Percentiles rank a stretch among this genome's conserved stretches.
These are phyloP conservation scores for Neoaliturus tenellus DNA, from an alignment of 2,888 invertebrate species.

Conservation along the genomic window DNA sequence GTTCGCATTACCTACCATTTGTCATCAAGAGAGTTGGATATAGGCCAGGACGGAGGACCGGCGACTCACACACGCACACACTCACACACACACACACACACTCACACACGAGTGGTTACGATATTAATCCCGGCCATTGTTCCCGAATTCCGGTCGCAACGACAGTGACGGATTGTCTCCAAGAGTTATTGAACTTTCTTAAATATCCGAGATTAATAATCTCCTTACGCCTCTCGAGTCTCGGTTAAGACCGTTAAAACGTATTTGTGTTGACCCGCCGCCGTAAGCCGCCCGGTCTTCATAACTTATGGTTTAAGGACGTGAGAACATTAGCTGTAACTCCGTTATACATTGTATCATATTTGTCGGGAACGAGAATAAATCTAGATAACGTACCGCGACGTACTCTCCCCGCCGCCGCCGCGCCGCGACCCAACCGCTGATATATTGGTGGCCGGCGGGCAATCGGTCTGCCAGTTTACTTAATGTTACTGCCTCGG, in stretches of 20 bases:
- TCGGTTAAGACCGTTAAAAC: conserved; percentile 39
- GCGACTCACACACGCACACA: background rate
- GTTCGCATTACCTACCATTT: conserved; percentile 27
- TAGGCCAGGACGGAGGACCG: background rate
- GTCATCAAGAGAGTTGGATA: conserved; percentile 17
- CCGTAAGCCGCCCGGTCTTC: conserved; percentile 23
- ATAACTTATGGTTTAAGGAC: conserved; percentile 47
- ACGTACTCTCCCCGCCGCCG: background rate
- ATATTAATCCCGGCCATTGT: conserved; percentile 35
- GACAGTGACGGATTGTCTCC: conserved; percentile 37
- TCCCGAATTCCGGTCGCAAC: background rate
- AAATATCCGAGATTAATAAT: conserved; percentile 39
- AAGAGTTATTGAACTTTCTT: conserved; percentile 35
- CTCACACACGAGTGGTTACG: background rate
- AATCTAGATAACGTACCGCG: conserved; percentile 46
- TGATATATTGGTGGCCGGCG: conserved; percentile 16
- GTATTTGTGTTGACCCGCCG: conserved; percentile 11
- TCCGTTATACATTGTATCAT: conserved; percentile 45
- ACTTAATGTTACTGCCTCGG: too few species aligned
- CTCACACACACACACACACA: background rate
- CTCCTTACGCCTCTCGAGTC: background rate
- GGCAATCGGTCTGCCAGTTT: background rate
- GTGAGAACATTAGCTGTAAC: conserved; percentile 45
- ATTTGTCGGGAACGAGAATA: conserved; percentile 43
- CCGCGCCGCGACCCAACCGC: background rate